Evolutionary conservation across 2,797 vertebrate species (phyloP).

Genomic region (Macroramphosus scolopax): DNA sequence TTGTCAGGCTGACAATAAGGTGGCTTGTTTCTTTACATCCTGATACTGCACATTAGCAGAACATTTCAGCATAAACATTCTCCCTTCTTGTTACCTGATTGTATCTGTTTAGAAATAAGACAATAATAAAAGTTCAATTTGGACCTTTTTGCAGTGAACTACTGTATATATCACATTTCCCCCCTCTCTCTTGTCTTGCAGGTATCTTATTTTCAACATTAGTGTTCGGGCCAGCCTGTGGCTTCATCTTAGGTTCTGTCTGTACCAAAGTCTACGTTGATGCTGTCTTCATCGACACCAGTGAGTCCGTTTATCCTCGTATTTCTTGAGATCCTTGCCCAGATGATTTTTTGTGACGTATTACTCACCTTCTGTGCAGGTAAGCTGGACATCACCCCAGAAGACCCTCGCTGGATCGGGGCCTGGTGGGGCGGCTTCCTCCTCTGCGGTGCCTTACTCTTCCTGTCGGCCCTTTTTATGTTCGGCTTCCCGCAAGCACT

Average conservation of each 20-base stretch:
- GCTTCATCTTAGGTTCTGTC: slow-evolving; percentile 98
- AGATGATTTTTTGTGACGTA: too few relatives aligned
- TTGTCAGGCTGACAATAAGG: too few relatives aligned
- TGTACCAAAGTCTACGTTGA: slow-evolving; percentile 99
- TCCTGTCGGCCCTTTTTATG: slow-evolving; percentile 96
- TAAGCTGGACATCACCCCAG: slow-evolving; percentile 93
- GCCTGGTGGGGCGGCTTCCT: slow-evolving; percentile 99
- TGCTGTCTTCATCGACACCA: slow-evolving; percentile 96
- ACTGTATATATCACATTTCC: too few relatives aligned
- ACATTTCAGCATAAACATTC: too few relatives aligned
- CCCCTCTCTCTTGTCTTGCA: slow-evolving; percentile 65
- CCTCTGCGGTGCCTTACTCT: slow-evolving; percentile 97
- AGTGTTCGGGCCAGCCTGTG: slow-evolving; percentile 97
- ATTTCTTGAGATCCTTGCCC: neutral
- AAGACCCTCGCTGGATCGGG: slow-evolving; percentile 98
- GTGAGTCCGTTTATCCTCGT: slow-evolving; percentile 75
- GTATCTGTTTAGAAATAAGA: too few relatives aligned
- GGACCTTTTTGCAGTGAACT: too few relatives aligned
- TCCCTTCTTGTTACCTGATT: too few relatives aligned
- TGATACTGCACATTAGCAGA: too few relatives aligned
- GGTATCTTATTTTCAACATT: slow-evolving; percentile 98
- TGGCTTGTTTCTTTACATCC: too few relatives aligned
- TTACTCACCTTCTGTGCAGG: slow-evolving; percentile 67
- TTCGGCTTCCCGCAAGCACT: slow-evolving; percentile 96
- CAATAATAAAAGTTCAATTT: too few relatives aligned